Evolutionary conservation across 2,113 vertebrate genomes (phyloP).

Genomic region (Ia io): DNA sequence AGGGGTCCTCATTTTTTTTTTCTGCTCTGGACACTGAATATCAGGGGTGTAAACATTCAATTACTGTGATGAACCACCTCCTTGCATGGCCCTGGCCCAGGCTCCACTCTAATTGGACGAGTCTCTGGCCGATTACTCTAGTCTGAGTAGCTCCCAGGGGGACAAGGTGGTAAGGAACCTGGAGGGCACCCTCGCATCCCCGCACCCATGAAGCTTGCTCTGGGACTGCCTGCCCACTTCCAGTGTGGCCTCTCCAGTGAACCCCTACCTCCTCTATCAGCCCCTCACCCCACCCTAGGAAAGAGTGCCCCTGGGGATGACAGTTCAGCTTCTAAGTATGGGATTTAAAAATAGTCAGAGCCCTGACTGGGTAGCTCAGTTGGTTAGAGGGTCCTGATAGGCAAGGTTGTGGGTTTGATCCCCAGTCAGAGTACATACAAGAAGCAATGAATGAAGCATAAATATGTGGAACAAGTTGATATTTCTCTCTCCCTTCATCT

Average conservation of each 20-base stretch:
- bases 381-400: not conserved
- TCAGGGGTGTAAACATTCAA: constrained; percentile 55
- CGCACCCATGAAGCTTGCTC: not conserved
- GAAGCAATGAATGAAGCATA: not conserved
- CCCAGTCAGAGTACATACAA: not conserved
- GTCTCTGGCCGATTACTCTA: constrained; percentile 34
- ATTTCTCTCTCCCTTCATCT: not conserved
- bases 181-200: not conserved
- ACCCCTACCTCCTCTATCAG: not conserved
- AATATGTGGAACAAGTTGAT: not conserved
- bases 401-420: not conserved
- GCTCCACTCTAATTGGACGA: constrained; percentile 43
- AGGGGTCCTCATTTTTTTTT: not conserved
- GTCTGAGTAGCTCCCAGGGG: constrained; percentile 3
- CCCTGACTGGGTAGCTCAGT: not conserved
- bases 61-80: constrained; percentile 48
- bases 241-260: not conserved
- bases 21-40: constrained; percentile 31
- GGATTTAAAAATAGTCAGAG: constrained; percentile 55
- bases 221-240: not conserved
- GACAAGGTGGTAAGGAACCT: not conserved
- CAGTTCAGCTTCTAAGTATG: constrained; percentile 55
- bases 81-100: not conserved
- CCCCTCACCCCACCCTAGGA: not conserved
- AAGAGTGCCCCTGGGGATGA: not conserved